Conservation (phyloP, 2,888 invertebrate genomes). For the Aquatica leii region DNA sequence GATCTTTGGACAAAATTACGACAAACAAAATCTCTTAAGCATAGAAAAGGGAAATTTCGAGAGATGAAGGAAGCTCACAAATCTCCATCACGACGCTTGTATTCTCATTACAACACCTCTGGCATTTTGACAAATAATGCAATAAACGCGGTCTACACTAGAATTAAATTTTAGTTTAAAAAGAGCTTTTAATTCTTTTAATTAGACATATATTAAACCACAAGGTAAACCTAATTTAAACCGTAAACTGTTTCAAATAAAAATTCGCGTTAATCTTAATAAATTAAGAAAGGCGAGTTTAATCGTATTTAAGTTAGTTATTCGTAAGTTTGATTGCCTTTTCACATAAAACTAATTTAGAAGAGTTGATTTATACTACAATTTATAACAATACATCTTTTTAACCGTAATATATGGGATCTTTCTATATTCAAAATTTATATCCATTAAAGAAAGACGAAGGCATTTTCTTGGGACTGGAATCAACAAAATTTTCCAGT, state of each 20-base stretch:
- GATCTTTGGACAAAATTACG: constrained; percentile 32
- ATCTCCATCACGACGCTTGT: constrained; percentile 44
- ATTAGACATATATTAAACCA: constrained; percentile 25
- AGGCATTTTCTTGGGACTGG: too few species aligned
- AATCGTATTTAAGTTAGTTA: too few species aligned
- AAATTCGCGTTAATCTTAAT: neutral
- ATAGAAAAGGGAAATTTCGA: constrained; percentile 20
- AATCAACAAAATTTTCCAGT: too few species aligned
- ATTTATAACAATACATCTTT: too few species aligned
- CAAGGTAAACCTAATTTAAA: neutral
- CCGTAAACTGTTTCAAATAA: constrained; percentile 7
- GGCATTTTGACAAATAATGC: constrained; percentile 45
- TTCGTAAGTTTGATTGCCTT: too few species aligned
- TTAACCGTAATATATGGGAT: too few species aligned
- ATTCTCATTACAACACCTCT: constrained; percentile 42
- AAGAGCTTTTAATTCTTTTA: constrained; percentile 34
- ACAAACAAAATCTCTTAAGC: constrained; percentile 21
- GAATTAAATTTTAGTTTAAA: constrained; percentile 38
- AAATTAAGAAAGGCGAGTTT: too few species aligned
- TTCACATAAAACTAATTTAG: too few species aligned
- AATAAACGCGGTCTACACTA: constrained; percentile 42
- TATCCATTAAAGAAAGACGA: too few species aligned
- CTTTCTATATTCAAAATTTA: too few species aligned
- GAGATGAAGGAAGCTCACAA: constrained; percentile 35
- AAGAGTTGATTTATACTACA: too few species aligned